Base-by-base conservation (phyloP, 2,797 vertebrate species). In the Rhynchotus rufescens region DNA sequence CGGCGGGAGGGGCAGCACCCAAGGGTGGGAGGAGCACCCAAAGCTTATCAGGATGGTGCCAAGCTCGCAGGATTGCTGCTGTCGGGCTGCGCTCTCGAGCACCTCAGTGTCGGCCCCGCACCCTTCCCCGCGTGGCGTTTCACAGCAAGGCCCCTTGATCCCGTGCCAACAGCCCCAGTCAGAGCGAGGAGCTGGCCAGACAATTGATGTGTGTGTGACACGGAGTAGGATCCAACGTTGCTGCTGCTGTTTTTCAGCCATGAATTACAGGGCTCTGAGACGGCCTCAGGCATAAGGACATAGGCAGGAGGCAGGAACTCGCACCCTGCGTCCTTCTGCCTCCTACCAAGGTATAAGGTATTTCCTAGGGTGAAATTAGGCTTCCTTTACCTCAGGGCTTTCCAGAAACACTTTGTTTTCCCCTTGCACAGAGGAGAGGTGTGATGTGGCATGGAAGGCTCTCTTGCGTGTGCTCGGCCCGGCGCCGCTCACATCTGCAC, bases 271-370 rank as follows among this genome's bases (percentile, higher is more conserved):
- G 86, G 92, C 52, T 90, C 93, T 94, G 92, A 95, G 42, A 44
- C 42, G 73, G 93, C 94, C 92, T 93, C 88, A 80, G 93, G 86
- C 90, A 94, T 51, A 93, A 89, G 92, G 95, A 95, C 95, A 95
- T 80, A 90, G 92, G 91, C 88, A 92, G 80, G 86, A 93, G 90
- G 34, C 38, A 40, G 40, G 40, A 40, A 40, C 40, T 40, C 40
- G 4, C 40, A 12, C 40, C 40, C 40, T 12, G 14, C 5, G 40
- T 40, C 40, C 40, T 12, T 40, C 38, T 14, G 40, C 40, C 40
- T 40, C 40, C 40, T 40, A 14, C 40, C 40, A 13, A 14, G 12
- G 40, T 17, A 45, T 36, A 36, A 51, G 12, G 11, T 49, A 36
- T 17, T 68, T 32, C 45, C 28, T 21, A 23, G 20, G 51, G 32